These are phyloP conservation scores for Tachina grossa DNA, from an alignment of 2,888 invertebrate genomes.

Conservation along the genomic window DNA sequence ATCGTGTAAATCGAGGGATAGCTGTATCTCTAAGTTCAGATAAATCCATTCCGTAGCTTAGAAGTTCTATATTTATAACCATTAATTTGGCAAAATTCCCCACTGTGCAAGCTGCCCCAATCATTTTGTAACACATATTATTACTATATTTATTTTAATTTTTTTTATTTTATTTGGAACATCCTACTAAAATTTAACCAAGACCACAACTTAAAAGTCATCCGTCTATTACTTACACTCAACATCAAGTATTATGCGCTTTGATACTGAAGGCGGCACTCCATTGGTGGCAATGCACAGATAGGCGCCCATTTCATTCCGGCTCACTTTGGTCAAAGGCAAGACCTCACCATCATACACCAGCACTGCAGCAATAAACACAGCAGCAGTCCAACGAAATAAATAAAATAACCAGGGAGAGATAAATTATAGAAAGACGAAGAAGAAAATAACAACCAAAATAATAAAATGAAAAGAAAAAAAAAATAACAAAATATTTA, in stretches of 20 bases:
- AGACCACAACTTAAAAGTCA: constrained; percentile 59
- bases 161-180: background rate
- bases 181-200: background rate
- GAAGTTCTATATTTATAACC: too few species aligned
- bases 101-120: too few species aligned
- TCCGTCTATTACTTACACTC: constrained; percentile 86
- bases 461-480: constrained; percentile 9
- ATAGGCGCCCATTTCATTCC: constrained; percentile 87
- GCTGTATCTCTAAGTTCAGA: too few species aligned
- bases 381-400: background rate
- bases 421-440: background rate
- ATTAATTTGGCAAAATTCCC: too few species aligned
- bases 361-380: constrained; percentile 88
- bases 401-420: constrained; percentile 25
- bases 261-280: constrained; percentile 95
- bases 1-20: too few species aligned
- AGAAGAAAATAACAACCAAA: background rate
- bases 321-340: constrained; percentile 92
- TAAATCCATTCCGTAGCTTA: too few species aligned
- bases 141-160: background rate
- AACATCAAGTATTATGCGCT: constrained; percentile 94
- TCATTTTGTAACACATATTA: background rate
- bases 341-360: constrained; percentile 93
- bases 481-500: constrained; percentile 20
- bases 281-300: constrained; percentile 87